These are phyloP conservation scores for Uloborus diversus DNA, from an alignment of 1,140 invertebrate genomes.

Conservation along the genomic window DNA sequence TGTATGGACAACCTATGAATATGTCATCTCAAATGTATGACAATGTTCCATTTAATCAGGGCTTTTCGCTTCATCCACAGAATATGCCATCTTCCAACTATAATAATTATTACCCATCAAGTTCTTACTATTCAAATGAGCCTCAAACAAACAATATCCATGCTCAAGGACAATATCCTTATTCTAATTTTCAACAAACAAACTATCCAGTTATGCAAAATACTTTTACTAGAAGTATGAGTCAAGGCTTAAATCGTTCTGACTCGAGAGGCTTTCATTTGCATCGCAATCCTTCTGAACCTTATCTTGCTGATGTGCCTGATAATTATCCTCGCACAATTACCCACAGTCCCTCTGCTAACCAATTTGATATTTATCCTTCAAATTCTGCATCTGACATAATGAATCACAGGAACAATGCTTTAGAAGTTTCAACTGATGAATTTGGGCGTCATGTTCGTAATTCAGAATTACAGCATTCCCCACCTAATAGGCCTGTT, in stretches of 20 bases:
- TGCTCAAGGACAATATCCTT: slow-evolving; percentile 18
- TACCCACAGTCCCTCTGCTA: background rate
- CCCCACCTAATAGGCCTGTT: slow-evolving; percentile 55
- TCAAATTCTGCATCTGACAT: background rate
- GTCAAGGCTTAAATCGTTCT: background rate
- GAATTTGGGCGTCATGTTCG: slow-evolving; percentile 46
- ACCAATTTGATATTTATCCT: slow-evolving; percentile 7
- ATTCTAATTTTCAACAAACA: slow-evolving; percentile 23
- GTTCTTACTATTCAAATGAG: slow-evolving; percentile 45
- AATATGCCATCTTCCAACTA: slow-evolving; percentile 8
- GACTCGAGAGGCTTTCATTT: slow-evolving; percentile 34
- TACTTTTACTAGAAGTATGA: slow-evolving; percentile 14
- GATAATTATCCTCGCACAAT: slow-evolving; percentile 18
- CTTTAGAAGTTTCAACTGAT: slow-evolving; percentile 21
- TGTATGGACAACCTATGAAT: slow-evolving; percentile 35
- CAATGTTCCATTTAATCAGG: slow-evolving; percentile 35
- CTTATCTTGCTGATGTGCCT: slow-evolving; percentile 14
- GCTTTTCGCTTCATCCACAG: slow-evolving; percentile 46
- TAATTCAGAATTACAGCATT: slow-evolving; percentile 39
- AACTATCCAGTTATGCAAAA: slow-evolving; percentile 49
- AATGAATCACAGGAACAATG: slow-evolving; percentile 2
- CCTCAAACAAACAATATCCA: slow-evolving; percentile 57
- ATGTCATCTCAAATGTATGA: slow-evolving; percentile 42
- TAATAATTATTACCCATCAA: slow-evolving; percentile 25
- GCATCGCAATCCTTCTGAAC: slow-evolving; percentile 26